A percentile compares a stretch with the other conserved stretches of the same genome.
Conservation (phyloP, 1,140 invertebrate species). For the Linepithema humile region DNA sequence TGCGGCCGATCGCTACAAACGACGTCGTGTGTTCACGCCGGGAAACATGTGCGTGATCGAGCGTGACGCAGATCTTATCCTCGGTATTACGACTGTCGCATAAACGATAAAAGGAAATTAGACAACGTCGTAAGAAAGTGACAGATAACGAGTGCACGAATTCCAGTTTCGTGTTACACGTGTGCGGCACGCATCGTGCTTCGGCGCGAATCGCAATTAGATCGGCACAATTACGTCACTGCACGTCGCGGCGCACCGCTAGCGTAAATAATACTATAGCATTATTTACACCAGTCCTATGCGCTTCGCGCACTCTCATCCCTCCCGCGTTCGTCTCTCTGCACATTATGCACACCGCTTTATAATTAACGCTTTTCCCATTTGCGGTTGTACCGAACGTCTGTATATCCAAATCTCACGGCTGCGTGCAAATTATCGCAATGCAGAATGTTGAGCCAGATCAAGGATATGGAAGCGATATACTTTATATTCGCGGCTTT, state of each 20-base stretch:
- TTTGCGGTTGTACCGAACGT: conserved; percentile 17
- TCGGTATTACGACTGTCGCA: not conserved
- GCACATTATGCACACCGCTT: conserved; percentile 31
- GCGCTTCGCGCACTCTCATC: conserved; percentile 28
- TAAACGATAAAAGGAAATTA: not conserved
- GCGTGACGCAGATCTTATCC: not conserved
- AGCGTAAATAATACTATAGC: conserved; percentile 51
- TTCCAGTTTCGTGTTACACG: not conserved
- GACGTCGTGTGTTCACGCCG: not conserved
- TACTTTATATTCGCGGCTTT: not conserved
- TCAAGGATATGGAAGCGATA: not conserved
- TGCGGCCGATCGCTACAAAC: not conserved
- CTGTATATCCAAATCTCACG: not conserved
- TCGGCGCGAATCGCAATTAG: conserved; percentile 43
- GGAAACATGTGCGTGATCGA: not conserved
- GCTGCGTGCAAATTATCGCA: not conserved
- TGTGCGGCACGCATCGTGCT: not conserved
- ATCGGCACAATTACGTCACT: conserved; percentile 38
- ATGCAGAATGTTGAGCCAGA: not conserved
- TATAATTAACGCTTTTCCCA: conserved; percentile 29
- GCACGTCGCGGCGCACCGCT: conserved; percentile 33
- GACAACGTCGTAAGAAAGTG: not conserved
- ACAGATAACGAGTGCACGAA: not conserved
- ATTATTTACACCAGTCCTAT: conserved; percentile 35
- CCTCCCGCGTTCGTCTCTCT: not conserved